Percentiles rank a stretch among this genome's conserved stretches.
phyloP scores from a whole-genome alignment of 2,888 invertebrate genomes.

The Cremastinae sp. region DNA sequence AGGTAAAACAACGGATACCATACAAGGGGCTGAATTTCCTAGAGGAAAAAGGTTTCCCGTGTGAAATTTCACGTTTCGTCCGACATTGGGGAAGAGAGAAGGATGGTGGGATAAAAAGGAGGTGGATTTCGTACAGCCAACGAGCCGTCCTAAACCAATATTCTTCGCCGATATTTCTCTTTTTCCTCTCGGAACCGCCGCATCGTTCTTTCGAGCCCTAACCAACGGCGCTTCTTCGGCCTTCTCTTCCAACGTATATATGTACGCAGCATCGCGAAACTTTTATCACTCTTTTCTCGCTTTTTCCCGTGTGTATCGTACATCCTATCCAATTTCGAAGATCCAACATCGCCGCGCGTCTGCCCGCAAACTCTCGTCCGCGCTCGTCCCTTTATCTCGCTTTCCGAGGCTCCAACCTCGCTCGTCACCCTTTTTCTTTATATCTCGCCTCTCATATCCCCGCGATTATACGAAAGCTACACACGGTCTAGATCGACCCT shows the following conservation, averaged over 20 bases:
- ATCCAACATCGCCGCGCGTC: constrained; percentile 40
- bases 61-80: constrained; percentile 61
- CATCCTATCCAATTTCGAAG: constrained; percentile 56
- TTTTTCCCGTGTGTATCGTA: constrained; percentile 30
- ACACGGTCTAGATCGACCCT: too few relatives aligned
- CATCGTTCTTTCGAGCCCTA: constrained; percentile 38
- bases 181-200: constrained; percentile 28
- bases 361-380: constrained; percentile 45
- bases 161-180: constrained; percentile 60
- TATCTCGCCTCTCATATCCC: too few relatives aligned
- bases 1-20: constrained; percentile 44
- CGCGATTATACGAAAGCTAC: too few relatives aligned
- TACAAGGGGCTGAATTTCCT: constrained; percentile 55
- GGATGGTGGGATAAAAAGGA: not conserved
- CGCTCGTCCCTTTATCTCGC: constrained; percentile 36
- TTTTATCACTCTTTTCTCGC: constrained; percentile 39
- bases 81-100: constrained; percentile 42
- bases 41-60: constrained; percentile 55
- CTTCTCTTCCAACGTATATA: constrained; percentile 22
- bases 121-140: constrained; percentile 58
- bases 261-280: constrained; percentile 37
- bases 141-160: constrained; percentile 67
- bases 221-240: constrained; percentile 27
- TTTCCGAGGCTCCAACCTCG: constrained; percentile 2
- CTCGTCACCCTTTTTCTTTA: too few relatives aligned